Base-by-base conservation (phyloP, 1,140 invertebrate species). In the Lutraria rhynchaena region DNA sequence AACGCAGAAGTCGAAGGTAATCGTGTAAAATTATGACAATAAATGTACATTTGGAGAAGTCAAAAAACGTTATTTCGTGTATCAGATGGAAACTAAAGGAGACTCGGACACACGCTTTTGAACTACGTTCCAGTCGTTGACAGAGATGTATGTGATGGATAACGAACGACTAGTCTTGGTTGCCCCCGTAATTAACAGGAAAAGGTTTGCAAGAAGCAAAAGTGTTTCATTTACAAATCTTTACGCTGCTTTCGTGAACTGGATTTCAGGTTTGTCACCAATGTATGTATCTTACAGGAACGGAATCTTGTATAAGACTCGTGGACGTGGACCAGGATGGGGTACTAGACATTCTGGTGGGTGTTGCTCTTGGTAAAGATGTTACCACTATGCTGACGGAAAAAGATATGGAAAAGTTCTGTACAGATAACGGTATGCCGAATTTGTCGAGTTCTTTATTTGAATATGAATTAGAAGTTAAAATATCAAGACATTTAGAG, bases 261-360 rank as follows among this genome's bases (percentile, higher is more conserved):
- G 15, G 13, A 11, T 63, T 63, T 15, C 33, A 49, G 11, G 19
- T 49, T 49, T 19, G 19, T 49, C 11, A 49, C 11, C 19, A 19
- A 49, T 9, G 19, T 49, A 49, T 49, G 11, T 49, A 11, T 49
- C 19, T 51, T 57, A 7, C 49, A 89, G 89, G 85, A 27, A 84
- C 87, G 5, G 89, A 91, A 65, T 90, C 89, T 11, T 86, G 87
- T 82, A 82, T 91, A 5, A 83, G 89, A 19, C 81, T 91, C 17
- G 60, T 89, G 51, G 90, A 91, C 74, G 86, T 89, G 27, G 88
- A 91, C 81, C 86, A 83, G 51, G 90, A 91, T 85, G 90, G 90
- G 3, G 49, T 82, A 2, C 60, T 86, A 19, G 90, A 91, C 76
- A 74, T 90, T 24, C 84, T 91, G 11, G 84, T 88, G 15, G 83